phyloP scores from a whole-genome alignment of 2,797 vertebrate genomes.

The Bucorvus abyssinicus region DNA sequence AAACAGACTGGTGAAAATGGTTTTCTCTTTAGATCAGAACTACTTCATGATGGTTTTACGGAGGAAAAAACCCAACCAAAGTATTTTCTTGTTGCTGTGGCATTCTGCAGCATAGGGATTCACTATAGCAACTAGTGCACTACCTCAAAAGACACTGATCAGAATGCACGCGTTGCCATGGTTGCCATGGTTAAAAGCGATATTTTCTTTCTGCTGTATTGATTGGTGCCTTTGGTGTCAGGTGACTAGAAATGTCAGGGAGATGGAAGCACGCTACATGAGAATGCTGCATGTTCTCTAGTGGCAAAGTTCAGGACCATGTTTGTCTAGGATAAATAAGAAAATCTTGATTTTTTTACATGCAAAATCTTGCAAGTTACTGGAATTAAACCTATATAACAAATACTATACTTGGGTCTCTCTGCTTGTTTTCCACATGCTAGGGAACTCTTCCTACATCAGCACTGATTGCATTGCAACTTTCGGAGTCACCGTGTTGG shows the following conservation, averaged over 20 bases:
- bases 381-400: background rate
- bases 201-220: background rate
- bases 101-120: background rate
- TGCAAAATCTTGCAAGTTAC: background rate
- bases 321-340: background rate
- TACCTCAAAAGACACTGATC: conserved; percentile 1
- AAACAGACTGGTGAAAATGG: background rate
- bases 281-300: background rate
- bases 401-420: background rate
- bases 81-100: conserved; percentile 43
- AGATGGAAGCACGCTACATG: background rate
- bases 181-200: background rate
- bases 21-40: background rate
- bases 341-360: background rate
- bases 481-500: background rate
- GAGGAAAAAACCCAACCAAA: background rate
- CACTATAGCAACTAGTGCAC: background rate
- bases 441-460: background rate
- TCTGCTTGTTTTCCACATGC: background rate
- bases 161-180: conserved; percentile 8
- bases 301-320: background rate
- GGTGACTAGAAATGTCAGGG: background rate
- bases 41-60: background rate
- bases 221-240: conserved; percentile 5
- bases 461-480: background rate